phyloP scores from a whole-genome alignment of 1,140 invertebrate genomes.

The Brachionus rubens region DNA sequence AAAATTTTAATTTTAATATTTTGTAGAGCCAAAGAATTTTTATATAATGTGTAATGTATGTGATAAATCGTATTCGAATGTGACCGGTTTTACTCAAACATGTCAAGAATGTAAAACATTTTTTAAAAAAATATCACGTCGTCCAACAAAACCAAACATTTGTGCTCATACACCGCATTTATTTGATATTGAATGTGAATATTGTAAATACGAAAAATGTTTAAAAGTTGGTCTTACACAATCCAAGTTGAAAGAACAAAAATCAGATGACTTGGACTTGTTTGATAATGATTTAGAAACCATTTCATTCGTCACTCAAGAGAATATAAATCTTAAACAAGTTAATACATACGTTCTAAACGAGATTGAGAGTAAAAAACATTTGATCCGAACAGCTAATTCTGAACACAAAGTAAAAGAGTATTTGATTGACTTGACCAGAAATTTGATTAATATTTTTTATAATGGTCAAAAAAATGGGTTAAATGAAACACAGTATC shows the following conservation, averaged over 20 bases:
- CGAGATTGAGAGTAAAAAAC: conserved; percentile 29
- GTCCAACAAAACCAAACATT: neutral
- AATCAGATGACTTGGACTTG: neutral
- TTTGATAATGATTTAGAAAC: neutral
- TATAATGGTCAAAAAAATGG: neutral
- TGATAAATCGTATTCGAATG: neutral
- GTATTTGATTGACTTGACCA: conserved; percentile 12
- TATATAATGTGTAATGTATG: neutral
- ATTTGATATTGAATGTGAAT: conserved; percentile 2
- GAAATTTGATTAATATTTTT: conserved; percentile 2
- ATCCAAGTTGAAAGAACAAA: neutral
- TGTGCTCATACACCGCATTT: neutral
- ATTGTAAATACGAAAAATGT: conserved; percentile 26
- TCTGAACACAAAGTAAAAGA: conserved; percentile 36
- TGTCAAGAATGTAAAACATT: conserved; percentile 1
- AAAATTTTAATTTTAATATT: neutral
- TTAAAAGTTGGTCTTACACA: neutral
- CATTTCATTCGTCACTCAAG: neutral
- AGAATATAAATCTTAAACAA: neutral
- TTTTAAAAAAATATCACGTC: neutral
- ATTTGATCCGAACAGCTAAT: conserved; percentile 2
- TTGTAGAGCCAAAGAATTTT: neutral
- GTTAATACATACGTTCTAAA: neutral
- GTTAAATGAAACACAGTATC: conserved; percentile 1
- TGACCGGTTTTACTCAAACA: neutral